Evolutionary conservation across 92 coral and sea anemone species (phyloP).

Genomic region (Phymanthus crucifer): DNA sequence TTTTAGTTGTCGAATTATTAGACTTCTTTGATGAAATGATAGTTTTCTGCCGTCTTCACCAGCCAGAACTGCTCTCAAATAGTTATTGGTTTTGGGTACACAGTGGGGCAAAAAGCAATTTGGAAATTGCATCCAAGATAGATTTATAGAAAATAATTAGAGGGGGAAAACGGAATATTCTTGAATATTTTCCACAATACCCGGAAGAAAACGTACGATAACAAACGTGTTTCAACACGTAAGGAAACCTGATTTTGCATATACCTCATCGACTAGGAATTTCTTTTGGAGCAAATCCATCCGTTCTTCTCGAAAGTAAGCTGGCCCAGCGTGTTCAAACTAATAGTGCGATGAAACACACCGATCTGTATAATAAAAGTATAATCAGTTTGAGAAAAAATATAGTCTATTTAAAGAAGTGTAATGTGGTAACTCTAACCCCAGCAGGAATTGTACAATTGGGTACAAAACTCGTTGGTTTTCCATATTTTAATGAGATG

Average conservation of each 20-base stretch:
- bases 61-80: not conserved
- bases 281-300: no score
- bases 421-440: not conserved
- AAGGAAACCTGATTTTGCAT: no score
- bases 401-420: not conserved
- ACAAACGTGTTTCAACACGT: not conserved
- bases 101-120: constrained; percentile 10
- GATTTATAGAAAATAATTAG: not conserved
- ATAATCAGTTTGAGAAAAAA: not conserved
- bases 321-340: not conserved
- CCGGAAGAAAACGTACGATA: not conserved
- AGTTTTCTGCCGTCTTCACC: not conserved
- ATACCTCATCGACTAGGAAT: no score
- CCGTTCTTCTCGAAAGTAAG: not conserved
- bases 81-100: constrained; percentile 2
- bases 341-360: not conserved
- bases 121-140: not conserved
- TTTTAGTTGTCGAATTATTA: not conserved
- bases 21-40: not conserved
- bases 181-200: not conserved
- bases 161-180: not conserved
- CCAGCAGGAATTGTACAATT: not conserved
- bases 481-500: not conserved
- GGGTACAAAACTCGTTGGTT: not conserved
- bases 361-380: not conserved